These are phyloP conservation scores for Cryptotermes secundus DNA, from an alignment of 1,140 invertebrate species.

Conservation along the genomic window DNA sequence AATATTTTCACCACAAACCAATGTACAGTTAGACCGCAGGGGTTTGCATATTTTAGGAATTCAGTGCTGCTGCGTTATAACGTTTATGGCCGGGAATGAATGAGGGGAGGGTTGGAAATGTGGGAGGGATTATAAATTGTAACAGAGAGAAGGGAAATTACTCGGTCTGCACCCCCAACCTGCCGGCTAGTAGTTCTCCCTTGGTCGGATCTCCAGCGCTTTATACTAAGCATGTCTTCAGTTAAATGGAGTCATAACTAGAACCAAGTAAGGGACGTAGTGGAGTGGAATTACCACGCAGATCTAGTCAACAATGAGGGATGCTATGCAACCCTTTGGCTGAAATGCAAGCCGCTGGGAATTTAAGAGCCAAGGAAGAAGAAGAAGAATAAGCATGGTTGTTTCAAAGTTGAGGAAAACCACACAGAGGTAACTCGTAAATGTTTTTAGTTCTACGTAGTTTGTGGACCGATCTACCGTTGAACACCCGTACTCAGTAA, in stretches of 20 bases:
- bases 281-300: not conserved
- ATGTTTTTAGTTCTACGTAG: not conserved
- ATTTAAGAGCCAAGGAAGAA: not conserved
- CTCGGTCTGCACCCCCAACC: not conserved
- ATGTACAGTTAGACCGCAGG: not conserved
- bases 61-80: not conserved
- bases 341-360: not conserved
- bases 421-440: not conserved
- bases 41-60: not conserved
- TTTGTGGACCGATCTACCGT: too few relatives aligned
- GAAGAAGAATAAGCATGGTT: not conserved
- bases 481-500: too few relatives aligned
- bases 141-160: conserved; percentile 1
- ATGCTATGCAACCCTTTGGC: not conserved
- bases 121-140: not conserved
- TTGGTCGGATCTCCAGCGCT: not conserved
- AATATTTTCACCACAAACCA: not conserved
- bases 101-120: not conserved
- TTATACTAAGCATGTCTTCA: not conserved
- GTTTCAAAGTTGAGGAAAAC: not conserved
- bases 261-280: not conserved
- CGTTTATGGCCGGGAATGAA: not conserved
- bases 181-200: not conserved
- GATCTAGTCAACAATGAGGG: conserved; percentile 1
- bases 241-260: conserved; percentile 17